phyloP scores from a whole-genome alignment of 1,140 invertebrate genomes.

The Drosophila punjabiensis region DNA sequence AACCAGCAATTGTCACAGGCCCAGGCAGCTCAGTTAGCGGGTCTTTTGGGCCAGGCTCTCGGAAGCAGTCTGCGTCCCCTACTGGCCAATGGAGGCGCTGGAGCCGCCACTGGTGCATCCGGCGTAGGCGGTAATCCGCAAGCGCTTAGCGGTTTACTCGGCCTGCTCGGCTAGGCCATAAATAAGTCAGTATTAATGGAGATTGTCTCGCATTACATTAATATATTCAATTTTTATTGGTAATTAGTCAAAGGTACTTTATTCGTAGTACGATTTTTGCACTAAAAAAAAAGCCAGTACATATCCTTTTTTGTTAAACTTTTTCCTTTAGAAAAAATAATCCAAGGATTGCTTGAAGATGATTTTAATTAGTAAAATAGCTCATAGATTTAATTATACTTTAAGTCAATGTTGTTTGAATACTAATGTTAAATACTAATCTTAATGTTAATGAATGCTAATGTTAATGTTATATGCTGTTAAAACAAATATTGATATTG shows the following conservation, averaged over 20 bases:
- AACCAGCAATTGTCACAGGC: conserved; percentile 49
- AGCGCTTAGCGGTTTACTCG: conserved; percentile 49
- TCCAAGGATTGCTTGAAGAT: not conserved
- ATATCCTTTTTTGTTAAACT: not conserved
- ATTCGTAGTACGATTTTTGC: not conserved
- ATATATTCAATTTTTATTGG: not conserved
- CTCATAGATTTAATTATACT: not conserved
- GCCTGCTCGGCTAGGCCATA: conserved; percentile 49
- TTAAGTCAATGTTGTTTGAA: not conserved
- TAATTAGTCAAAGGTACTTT: not conserved
- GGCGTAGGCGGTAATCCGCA: conserved; percentile 48
- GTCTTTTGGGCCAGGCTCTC: conserved; percentile 62
- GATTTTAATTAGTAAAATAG: not conserved
- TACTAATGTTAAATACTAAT: no score
- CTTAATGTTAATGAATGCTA: no score
- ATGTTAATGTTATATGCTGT: not conserved
- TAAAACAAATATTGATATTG: not conserved
- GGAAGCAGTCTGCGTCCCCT: conserved; percentile 69
- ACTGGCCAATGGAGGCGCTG: conserved; percentile 57
- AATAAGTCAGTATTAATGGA: conserved; percentile 27
- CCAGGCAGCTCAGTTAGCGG: conserved; percentile 66
- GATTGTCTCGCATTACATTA: no score
- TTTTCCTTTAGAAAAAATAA: not conserved
- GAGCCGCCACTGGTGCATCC: conserved; percentile 1
- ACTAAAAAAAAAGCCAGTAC: not conserved